Evolutionary conservation across 2,888 invertebrate species (phyloP), one percentile per base, ranked within the genome.

Genomic region (Sialis lutaria): DNA sequence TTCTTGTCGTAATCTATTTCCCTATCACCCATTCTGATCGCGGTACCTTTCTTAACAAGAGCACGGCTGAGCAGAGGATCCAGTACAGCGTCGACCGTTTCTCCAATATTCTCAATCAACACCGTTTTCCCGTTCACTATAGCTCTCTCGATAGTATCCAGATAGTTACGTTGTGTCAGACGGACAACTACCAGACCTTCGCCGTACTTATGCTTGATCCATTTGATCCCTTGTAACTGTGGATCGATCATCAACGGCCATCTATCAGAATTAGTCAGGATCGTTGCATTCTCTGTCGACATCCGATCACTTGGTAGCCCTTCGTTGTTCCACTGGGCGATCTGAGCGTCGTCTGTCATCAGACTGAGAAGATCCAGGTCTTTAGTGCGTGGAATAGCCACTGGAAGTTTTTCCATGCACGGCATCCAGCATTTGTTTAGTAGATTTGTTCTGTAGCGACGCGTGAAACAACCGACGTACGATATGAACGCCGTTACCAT

Each of bases 161-260:
- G 64, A 63, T 91, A 93, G 56, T 80, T 84, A 52, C 78, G 80
- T 59, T 83, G 82, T 0, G 84, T 84, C 34, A 91, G 68, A 33
- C 91, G 75, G 8, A 91, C 70, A 4, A 87, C 77, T 45, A 78
- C 75, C 41, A 95, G 64, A 1, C 70, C 62, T 0, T 76, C 75
- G 1, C 84, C 84, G 62, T 83, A 93, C 57, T 75, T 82, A n/a
- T 74, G 81, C 66, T 91, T 93, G 51, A 96, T 91, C 95, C 95
- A 95, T 64, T 92, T 93, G 46, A 92, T 75, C 12, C 89, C 91
- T 72, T 91, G 90, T 9, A 65, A 53, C 40, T 45, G 92, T 0
- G 93, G 93, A 68, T 95, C 95, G 54, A 95, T 92, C 78, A 95
- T 89, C 12, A 95, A 69, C 0, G 95, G 93, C 89, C 93, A 95